Conservation (phyloP, 2,888 invertebrate species). For the Pomacea canaliculata region DNA sequence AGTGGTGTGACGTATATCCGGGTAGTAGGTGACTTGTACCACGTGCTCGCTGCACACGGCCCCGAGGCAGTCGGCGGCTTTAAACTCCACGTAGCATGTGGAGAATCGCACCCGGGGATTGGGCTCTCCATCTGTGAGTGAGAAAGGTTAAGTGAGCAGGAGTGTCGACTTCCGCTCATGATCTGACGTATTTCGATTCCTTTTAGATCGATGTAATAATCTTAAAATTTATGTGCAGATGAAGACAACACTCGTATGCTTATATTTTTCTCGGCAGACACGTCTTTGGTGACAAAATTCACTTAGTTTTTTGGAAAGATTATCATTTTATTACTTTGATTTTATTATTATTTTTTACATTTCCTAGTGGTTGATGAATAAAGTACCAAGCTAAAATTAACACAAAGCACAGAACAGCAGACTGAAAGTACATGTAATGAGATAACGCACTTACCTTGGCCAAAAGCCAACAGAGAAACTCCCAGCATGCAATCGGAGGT, state of each 20-base stretch:
- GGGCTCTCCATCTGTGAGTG: slow-evolving; percentile 23
- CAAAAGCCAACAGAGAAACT: slow-evolving; percentile 29
- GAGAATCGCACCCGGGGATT: slow-evolving; percentile 28
- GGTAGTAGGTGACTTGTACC: slow-evolving; percentile 33
- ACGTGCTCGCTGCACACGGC: slow-evolving; percentile 33
- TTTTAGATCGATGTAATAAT: no score
- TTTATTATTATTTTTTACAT: no score
- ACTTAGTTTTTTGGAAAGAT: no score
- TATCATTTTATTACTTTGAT: no score
- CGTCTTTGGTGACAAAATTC: no score
- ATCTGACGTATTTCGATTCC: no score
- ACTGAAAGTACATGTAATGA: neutral
- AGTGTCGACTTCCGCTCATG: no score
- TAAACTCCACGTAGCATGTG: slow-evolving; percentile 32
- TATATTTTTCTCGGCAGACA: no score
- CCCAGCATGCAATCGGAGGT: slow-evolving; percentile 22
- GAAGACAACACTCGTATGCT: no score
- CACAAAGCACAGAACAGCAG: neutral
- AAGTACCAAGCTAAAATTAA: no score
- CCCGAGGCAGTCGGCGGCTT: slow-evolving; percentile 29
- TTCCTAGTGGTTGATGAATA: no score
- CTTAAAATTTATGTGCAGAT: no score
- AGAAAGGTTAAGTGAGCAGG: neutral
- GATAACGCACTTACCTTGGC: slow-evolving; percentile 18
- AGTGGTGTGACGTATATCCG: slow-evolving; percentile 27